phyloP scores from a whole-genome alignment of 2,888 invertebrate genomes.

The Xestia sexstrigata region DNA sequence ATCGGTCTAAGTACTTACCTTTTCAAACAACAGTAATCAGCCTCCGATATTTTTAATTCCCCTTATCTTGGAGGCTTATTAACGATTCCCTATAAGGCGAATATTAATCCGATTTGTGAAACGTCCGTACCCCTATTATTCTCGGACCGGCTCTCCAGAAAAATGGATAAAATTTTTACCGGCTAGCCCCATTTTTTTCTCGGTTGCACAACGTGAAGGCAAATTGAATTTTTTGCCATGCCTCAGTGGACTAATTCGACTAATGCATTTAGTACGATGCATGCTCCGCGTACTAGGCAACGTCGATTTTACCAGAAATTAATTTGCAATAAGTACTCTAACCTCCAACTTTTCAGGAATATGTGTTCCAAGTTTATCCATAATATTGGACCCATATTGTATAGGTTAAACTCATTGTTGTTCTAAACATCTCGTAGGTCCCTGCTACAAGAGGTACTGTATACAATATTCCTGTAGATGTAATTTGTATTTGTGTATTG shows the following conservation, averaged over 20 bases:
- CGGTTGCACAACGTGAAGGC: slow-evolving; percentile 80
- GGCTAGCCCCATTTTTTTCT: slow-evolving; percentile 79
- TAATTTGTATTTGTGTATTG: slow-evolving; percentile 6
- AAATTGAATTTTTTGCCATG: slow-evolving; percentile 89
- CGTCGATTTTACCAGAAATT: slow-evolving; percentile 65
- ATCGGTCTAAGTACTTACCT: neutral
- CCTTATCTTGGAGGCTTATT: slow-evolving; percentile 70
- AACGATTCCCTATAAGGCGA: slow-evolving; percentile 79
- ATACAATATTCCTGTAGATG: neutral
- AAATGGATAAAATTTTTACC: slow-evolving; percentile 88
- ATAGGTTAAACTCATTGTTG: neutral
- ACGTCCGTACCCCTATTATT: slow-evolving; percentile 80
- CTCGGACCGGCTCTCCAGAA: slow-evolving; percentile 78
- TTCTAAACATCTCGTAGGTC: neutral
- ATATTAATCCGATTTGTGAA: slow-evolving; percentile 86
- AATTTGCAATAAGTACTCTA: slow-evolving; percentile 51
- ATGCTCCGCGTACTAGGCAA: slow-evolving; percentile 71
- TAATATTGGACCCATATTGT: neutral
- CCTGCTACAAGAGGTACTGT: neutral
- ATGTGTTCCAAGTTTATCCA: neutral
- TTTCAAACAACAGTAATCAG: slow-evolving; percentile 35
- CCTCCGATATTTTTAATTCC: slow-evolving; percentile 44
- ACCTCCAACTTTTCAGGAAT: neutral
- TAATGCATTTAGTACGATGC: slow-evolving; percentile 88
- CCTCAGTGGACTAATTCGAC: slow-evolving; percentile 88